Base-by-base conservation (phyloP, 2,888 invertebrate species). In the Gari tellinella region DNA sequence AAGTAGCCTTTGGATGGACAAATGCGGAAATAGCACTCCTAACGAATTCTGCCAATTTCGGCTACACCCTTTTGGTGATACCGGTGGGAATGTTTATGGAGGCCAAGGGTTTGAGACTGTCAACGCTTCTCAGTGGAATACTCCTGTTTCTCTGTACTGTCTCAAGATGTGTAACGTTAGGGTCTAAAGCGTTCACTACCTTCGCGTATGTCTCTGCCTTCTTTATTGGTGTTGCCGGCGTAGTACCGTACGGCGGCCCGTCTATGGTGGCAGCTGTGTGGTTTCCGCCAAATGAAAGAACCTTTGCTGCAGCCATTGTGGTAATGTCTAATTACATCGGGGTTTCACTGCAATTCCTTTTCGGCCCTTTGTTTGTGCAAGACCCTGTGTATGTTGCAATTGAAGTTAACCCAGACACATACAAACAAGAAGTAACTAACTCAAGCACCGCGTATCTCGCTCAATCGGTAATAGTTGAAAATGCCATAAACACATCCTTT, bases 181-280 rank as follows among this genome's bases (percentile, higher is more conserved):
- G 10, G 5, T 31, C 31, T 31, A 31, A 4, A 10, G 31, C 10
- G 31, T 31, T 31, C 31, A 31, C 31, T 7, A 7, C 4, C 31
- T 7, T 31, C 10, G 31, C 10, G 31, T 31, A 31, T 31, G 31
- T 31, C 4, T 31, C 31, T 31, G 4, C 31, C 10, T 31, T 31
- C 31, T 31, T 31, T 31, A 10, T 31, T 10, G 43, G 43, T 4
- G n/a, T 43, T 14, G 43, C 43, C n/a, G 43, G 43, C 19, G 43
- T 43, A 4, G 19, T 43, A 8, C 43, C 43, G 5, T 43, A 43
- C 15, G 43, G n/a, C 19, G 43, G 43, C 5, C 43, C 43, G 15
- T 43, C 43, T 14, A n/a, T 43, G n/a, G 43, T 43, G 19, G 43
- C 43, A n/a, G 43, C 43, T 3, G 43, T 43, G 43, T 43, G 43